Base-by-base conservation (phyloP, 2,113 vertebrate genomes). In the Ranitomeya variabilis region DNA sequence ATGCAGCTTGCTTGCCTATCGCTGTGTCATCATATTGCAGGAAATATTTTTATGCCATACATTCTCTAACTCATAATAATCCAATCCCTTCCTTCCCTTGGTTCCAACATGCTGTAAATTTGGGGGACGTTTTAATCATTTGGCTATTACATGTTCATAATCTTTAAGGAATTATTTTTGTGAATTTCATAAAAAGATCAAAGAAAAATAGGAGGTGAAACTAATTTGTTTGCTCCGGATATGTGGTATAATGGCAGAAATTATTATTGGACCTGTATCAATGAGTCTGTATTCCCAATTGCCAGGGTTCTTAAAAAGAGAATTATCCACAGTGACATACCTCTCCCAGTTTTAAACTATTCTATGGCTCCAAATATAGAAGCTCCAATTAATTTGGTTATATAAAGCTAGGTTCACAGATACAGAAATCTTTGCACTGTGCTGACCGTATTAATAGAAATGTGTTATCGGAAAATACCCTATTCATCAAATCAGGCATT, bases 191-290 rank as follows among this genome's bases (percentile, higher is more conserved):
- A 76, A 52, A 10, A 52, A 74, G 31, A 74, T 74, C 71, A 45
- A 16, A 52, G 37, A 52, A 76, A 76, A 76, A 13, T 21, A 52
- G 45, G 37, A 52, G 73, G 21, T 21, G 45, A 52, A 76, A 21
- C 73, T 51, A 13, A 4, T 23, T n/a, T 66, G 8, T 18, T 76
- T 45, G 71, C 10, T 74, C 71, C 71, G 16, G 31, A 74, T 74
- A 74, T 76, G 7, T 18, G 71, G 15, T 2, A 45, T 11, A 52
- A 76, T 76, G 73, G 14, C 37, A 76, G 16, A 18, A 74, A 74
- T 45, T 74, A 74, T 23, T 13, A 76, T 76, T 76, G 73, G 73
- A 76, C 73, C 51, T 74, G 71, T 74, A 74, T 74, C 71, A 51
- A 19, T 45, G 71, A 74, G 37, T 74, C 71, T 74, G 71, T 74